A percentile compares a stretch with the other conserved stretches of the same genome.
phyloP scores from a whole-genome alignment of 2,888 invertebrate species.

The Ichneumoninae sp. region DNA sequence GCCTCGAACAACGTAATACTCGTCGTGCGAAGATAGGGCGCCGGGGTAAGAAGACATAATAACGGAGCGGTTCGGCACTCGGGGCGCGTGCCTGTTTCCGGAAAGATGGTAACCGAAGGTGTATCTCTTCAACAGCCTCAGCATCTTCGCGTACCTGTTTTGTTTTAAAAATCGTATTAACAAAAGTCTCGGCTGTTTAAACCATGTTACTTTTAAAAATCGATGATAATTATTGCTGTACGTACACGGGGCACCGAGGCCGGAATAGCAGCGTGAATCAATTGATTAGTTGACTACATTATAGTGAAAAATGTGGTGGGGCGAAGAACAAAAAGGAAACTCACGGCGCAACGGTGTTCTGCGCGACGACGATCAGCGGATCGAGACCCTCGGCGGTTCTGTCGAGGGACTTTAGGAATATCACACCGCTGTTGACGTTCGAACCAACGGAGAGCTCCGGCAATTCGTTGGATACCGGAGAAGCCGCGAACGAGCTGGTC shows the following conservation, averaged over 20 bases:
- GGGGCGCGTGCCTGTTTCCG: slow-evolving; percentile 83
- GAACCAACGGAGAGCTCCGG: not conserved
- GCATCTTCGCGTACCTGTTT: slow-evolving; percentile 91
- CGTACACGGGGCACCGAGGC: not conserved
- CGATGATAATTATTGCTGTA: not conserved
- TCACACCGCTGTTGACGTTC: slow-evolving; percentile 79
- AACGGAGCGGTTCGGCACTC: slow-evolving; percentile 89
- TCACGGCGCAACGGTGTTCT: slow-evolving; percentile 92
- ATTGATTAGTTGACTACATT: not conserved
- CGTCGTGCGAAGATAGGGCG: slow-evolving; percentile 92
- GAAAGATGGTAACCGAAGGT: slow-evolving; percentile 90
- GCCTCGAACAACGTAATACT: slow-evolving; percentile 89
- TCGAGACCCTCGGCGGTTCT: slow-evolving; percentile 72
- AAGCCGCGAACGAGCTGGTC: not conserved
- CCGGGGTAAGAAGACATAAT: slow-evolving; percentile 95
- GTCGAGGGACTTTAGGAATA: slow-evolving; percentile 77
- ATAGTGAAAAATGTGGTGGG: not conserved
- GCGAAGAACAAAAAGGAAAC: slow-evolving; percentile 63
- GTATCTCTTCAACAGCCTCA: slow-evolving; percentile 93
- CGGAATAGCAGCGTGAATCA: slow-evolving; percentile 14
- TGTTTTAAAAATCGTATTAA: slow-evolving; percentile 40
- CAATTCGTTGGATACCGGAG: slow-evolving; percentile 25
- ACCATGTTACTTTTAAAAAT: not conserved
- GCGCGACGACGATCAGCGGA: slow-evolving; percentile 89
- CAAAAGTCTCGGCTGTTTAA: not conserved